Evolutionary conservation across 2,113 vertebrate species (phyloP).

Genomic region (Lanius ludovicianus): DNA sequence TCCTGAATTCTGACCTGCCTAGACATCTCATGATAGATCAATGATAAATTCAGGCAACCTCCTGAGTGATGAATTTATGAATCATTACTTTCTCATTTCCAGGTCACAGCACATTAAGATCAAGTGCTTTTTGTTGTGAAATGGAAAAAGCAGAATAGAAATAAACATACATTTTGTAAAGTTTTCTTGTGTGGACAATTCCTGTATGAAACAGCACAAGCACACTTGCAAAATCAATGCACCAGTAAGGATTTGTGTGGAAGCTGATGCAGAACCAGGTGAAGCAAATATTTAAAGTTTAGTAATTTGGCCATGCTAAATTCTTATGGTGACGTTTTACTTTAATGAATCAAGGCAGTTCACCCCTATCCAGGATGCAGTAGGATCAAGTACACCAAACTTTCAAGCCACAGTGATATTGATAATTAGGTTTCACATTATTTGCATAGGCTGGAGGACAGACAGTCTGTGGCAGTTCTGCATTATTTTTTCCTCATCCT

Average conservation of each 20-base stretch:
- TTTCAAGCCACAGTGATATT: not conserved
- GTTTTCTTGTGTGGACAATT: not conserved
- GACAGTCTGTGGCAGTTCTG: not conserved
- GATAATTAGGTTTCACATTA: not conserved
- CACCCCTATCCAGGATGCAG: not conserved
- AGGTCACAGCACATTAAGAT: not conserved
- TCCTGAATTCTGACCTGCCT: not conserved
- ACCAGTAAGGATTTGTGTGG: not conserved
- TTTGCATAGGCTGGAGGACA: not conserved
- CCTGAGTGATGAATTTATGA: not conserved
- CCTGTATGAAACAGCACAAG: not conserved
- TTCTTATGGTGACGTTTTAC: not conserved
- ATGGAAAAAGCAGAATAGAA: constrained; percentile 9
- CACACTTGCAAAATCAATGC: fast-evolving
- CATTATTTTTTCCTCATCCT: not conserved
- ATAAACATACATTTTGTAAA: not conserved
- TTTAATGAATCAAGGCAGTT: not conserved
- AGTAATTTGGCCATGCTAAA: not conserved
- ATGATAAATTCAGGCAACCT: not conserved
- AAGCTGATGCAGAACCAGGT: not conserved
- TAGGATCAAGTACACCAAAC: not conserved
- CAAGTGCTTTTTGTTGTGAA: not conserved
- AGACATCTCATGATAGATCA: not conserved
- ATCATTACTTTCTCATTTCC: not conserved
- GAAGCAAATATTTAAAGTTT: not conserved